Evolutionary conservation across 2,113 vertebrate genomes (phyloP).

Genomic region (Bettongia penicillata): DNA sequence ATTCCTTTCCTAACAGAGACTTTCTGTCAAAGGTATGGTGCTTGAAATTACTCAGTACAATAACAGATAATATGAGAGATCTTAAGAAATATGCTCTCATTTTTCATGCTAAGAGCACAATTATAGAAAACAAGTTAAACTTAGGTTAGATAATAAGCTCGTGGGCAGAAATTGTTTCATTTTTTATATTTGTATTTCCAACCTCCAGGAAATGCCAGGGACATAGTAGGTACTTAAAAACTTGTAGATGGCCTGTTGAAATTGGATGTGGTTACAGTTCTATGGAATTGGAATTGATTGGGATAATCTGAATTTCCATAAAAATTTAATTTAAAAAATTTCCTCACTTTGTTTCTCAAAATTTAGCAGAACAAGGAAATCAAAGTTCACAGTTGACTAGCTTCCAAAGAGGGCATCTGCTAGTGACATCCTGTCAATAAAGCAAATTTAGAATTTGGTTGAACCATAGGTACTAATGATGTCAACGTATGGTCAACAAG

Average conservation of each 20-base stretch:
- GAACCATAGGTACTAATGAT: neutral
- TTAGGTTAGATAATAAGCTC: neutral
- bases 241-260: neutral
- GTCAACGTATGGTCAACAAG: neutral
- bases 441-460: neutral
- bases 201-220: neutral
- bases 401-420: neutral
- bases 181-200: neutral
- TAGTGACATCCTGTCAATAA: neutral
- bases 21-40: neutral
- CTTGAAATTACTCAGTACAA: neutral
- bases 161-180: neutral
- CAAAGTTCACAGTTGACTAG: neutral
- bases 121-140: neutral
- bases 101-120: neutral
- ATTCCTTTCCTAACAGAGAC: neutral
- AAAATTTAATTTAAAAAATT: neutral
- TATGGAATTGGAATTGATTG: neutral
- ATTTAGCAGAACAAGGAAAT: neutral
- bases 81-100: neutral
- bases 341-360: neutral
- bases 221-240: neutral
- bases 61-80: neutral
- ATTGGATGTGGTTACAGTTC: neutral
- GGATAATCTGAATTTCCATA: neutral